These are phyloP conservation scores for Stenchaetothrips biformis DNA, from an alignment of 2,888 invertebrate genomes.

Conservation along the genomic window DNA sequence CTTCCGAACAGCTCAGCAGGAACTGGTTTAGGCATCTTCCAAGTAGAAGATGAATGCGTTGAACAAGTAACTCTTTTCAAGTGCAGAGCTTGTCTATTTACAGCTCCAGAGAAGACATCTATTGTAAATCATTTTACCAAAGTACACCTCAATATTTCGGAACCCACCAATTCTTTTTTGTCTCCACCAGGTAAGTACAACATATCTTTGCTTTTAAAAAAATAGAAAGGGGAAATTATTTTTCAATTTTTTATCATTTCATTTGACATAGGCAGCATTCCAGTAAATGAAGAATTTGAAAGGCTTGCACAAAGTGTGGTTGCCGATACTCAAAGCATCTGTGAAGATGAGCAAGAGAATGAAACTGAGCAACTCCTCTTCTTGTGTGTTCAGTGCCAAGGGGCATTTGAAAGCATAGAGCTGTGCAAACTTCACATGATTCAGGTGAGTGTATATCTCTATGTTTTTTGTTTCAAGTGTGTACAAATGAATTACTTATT, in stretches of 20 bases:
- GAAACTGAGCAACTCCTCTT: constrained; percentile 44
- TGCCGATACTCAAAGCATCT: not conserved
- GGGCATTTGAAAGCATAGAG: constrained; percentile 48
- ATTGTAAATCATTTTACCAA: not conserved
- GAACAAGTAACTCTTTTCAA: constrained; percentile 2
- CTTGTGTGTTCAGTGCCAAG: constrained; percentile 51
- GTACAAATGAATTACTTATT: constrained; percentile 25
- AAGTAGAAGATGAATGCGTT: not conserved
- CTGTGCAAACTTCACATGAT: constrained; percentile 53
- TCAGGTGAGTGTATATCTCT: constrained; percentile 40
- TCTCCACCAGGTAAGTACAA: not conserved
- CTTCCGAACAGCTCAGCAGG: not conserved
- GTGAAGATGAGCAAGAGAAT: not conserved
- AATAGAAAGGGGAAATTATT: not conserved
- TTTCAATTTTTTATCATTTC: not conserved
- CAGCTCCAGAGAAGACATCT: not conserved
- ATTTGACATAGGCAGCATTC: not conserved
- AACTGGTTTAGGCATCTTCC: not conserved
- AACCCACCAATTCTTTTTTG: not conserved
- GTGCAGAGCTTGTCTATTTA: constrained; percentile 11
- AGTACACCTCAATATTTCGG: not conserved
- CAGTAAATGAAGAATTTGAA: constrained; percentile 14
- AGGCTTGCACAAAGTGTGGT: not conserved
- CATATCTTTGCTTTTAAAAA: not conserved
- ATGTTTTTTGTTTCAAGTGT: no score